Evolutionary conservation across 1,140 invertebrate genomes (phyloP), one percentile per base, ranked within the genome.

Genomic region (Megalonaias nervosa): DNA sequence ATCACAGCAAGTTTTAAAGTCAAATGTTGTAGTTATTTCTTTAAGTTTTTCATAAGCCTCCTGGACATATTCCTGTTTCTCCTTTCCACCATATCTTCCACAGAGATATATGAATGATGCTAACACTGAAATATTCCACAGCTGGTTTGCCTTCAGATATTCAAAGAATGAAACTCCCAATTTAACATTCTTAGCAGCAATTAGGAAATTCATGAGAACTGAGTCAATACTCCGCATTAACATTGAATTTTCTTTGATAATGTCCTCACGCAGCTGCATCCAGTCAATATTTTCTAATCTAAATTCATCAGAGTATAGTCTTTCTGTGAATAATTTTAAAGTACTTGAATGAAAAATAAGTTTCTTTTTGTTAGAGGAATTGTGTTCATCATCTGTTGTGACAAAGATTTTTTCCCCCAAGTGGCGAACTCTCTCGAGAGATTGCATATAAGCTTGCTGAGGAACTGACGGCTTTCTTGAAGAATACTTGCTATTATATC

Each of bases 101-200:
- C 65, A 68, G 55, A 57, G 60, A 21, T 61, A 17, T 9, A 67
- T 17, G 15, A 75, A 75, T 62, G 60, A 26, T 57, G 26, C 23
- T 48, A 26, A 14, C 1, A 31, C 26, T 9, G 55, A n/a, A 17
- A 61, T n/a, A 62, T 68, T 75, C 23, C 31, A 11, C 16, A 68
- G 56, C 19, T 58, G 38, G 31, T 68, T 67, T 19, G 48, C 60
- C 31, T 61, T 61, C 16, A 75, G 23, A 61, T 60, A 75, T 17
- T 68, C 48, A 13, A 15, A 26, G 26, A 59, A 75, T 3, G 73
- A 75, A n/a, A 67, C 21, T 66, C 62, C 64, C 13, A 75, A 38
- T 26, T 75, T 67, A 60, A 62, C 61, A n/a, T 61, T 75, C 3
- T 15, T 48, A 48, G 38, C 4, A 11, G 38, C 17, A 19, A 9